Evolutionary conservation across 2,113 vertebrate species (phyloP), one percentile per base, ranked within the genome.

Genomic region (Rostratula benghalensis): DNA sequence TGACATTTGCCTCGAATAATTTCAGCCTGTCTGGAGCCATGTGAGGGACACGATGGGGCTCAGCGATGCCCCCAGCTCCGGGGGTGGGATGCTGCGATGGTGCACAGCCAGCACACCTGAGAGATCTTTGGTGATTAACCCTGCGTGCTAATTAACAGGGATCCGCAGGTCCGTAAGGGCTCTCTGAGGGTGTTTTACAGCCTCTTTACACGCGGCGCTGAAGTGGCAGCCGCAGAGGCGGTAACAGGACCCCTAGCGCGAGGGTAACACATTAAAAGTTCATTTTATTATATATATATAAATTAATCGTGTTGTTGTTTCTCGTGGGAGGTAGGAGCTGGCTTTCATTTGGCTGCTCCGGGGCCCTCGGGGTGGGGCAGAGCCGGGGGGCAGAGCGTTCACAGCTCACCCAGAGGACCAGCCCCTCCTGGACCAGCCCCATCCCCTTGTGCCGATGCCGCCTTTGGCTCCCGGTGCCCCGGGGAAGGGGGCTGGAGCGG

Each of bases 161-260:
- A 13, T 45, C 56, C 51, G 53, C 5, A 7, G 9, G 10, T 7
- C 67, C 13, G 0, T 24, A 8, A 61, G 35, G 35, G 45, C 56
- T 70, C 79, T 1, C 0, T 0, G 7, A 15, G 46, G n/a, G 23
- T 48, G 78, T 78, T 87, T 64, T 30, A 51, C 6, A 30, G 33
- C 43, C 48, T 13, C 39, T 11, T n/a, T 3, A 6, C 3, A 1
- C 1, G 3, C 2, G 3, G 70, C 1, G 25, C 6, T 25, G 68
- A 54, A 57, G 59, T 1, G 13, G 18, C 80, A n/a, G 64, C 87
- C 0, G 0, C 86, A 31, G 68, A 13, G 57, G 73, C 3, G 4
- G 56, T 75, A 39, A 61, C 83, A 0, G 7, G 20, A 6, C 70
- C n/a, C 84, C 85, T 31, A 7, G 31, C 5, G 5, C 45, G 0